These are phyloP conservation scores for Calliopsis andreniformis DNA, from an alignment of 1,140 invertebrate species.

Conservation along the genomic window DNA sequence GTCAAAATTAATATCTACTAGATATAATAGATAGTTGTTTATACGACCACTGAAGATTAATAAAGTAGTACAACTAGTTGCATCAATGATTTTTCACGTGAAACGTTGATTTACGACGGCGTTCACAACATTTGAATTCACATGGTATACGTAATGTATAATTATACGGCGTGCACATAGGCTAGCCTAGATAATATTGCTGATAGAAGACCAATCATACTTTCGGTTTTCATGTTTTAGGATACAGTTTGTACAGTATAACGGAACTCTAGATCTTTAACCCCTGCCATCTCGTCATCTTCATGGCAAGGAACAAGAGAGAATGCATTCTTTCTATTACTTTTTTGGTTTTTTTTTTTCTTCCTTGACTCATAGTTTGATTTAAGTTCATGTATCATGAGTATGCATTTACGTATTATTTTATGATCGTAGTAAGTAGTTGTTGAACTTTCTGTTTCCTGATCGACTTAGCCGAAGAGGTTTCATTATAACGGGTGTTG, in stretches of 20 bases:
- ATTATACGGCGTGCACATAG: conserved; percentile 29
- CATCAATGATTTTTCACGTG: background rate
- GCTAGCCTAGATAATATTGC: conserved; percentile 41
- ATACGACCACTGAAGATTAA: too few relatives aligned
- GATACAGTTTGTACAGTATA: conserved; percentile 8
- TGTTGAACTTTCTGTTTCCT: background rate
- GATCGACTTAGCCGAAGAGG: background rate
- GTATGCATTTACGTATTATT: conserved; percentile 23
- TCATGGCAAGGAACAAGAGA: conserved; percentile 40
- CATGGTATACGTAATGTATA: conserved; percentile 5
- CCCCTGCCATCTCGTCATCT: conserved; percentile 22
- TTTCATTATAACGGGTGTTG: conserved; percentile 29
- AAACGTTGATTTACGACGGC: background rate
- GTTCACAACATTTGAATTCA: background rate
- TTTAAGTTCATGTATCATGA: background rate
- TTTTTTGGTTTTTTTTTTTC: background rate
- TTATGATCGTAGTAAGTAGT: conserved; percentile 22
- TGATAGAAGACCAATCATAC: conserved; percentile 39
- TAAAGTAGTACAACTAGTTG: background rate
- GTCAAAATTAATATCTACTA: too few relatives aligned
- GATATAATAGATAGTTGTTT: too few relatives aligned
- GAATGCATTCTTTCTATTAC: conserved; percentile 13
- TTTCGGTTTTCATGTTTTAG: conserved; percentile 47
- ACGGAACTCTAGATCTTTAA: conserved; percentile 27
- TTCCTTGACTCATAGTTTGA: background rate